Evolutionary conservation across 2,888 invertebrate genomes (phyloP).

Genomic region (Oxyscelio sp.): DNA sequence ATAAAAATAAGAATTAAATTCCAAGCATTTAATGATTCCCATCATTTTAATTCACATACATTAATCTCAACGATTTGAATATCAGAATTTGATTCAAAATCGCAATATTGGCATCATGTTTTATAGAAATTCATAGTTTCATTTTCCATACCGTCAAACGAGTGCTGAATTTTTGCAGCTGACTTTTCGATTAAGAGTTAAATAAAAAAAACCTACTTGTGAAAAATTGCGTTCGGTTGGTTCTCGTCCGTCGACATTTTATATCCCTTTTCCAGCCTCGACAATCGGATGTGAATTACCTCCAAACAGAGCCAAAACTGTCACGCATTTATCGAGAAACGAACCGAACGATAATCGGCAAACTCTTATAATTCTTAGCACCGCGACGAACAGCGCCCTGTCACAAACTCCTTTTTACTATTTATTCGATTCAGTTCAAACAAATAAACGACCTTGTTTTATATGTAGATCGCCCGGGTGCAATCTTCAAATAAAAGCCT

Average conservation of each 20-base stretch:
- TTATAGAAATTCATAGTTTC: no score
- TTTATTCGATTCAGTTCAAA: slow-evolving; percentile 36
- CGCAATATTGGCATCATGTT: no score
- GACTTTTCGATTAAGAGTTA: no score
- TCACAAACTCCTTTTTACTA: slow-evolving; percentile 18
- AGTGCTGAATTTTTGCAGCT: no score
- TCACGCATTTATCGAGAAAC: background rate
- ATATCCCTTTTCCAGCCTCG: background rate
- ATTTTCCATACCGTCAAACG: no score
- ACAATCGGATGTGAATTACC: background rate
- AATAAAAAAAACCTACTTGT: background rate
- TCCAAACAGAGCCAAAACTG: background rate
- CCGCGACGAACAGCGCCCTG: slow-evolving; percentile 1
- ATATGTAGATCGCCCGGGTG: slow-evolving; percentile 7
- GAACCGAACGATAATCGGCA: slow-evolving; percentile 25
- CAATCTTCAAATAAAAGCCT: slow-evolving; percentile 42
- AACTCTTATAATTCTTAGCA: slow-evolving; percentile 24
- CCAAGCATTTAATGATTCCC: no score
- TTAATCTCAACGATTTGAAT: no score
- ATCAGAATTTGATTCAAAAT: no score
- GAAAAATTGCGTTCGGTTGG: background rate
- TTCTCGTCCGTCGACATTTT: background rate
- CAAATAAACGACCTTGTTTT: slow-evolving; percentile 34
- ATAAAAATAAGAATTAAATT: no score
- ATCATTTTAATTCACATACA: no score